phyloP scores from a whole-genome alignment of 2,797 vertebrate species.

The Buceros bicornis region DNA sequence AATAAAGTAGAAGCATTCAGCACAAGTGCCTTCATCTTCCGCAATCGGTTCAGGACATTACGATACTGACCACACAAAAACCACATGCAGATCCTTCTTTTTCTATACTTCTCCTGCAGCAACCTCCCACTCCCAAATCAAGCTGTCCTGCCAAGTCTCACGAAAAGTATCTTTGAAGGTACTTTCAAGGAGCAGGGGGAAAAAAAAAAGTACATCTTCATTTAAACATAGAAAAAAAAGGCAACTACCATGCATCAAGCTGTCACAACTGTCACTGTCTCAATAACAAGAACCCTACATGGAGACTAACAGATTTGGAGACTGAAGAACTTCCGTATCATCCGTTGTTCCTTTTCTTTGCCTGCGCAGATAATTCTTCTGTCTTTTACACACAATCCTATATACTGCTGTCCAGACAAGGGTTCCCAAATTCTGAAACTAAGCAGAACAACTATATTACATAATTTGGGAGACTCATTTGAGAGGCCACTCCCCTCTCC shows the following conservation, averaged over 20 bases:
- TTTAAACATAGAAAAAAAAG: not conserved
- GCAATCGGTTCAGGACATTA: not conserved
- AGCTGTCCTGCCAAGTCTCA: not conserved
- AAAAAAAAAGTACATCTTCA: not conserved
- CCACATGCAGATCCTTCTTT: not conserved
- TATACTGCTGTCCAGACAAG: not conserved
- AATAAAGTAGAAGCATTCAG: not conserved
- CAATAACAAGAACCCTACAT: not conserved
- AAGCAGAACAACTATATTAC: not conserved
- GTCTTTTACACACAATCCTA: not conserved
- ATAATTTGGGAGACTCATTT: fast-evolving
- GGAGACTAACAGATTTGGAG: not conserved
- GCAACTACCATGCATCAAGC: not conserved
- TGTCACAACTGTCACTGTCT: not conserved
- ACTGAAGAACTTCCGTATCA: not conserved
- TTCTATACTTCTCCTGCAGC: not conserved
- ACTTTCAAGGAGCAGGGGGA: not conserved
- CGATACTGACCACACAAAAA: fast-evolving
- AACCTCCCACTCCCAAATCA: not conserved
- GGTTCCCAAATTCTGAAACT: not conserved
- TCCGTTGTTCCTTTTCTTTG: not conserved
- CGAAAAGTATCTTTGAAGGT: not conserved
- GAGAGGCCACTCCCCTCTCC: not conserved
- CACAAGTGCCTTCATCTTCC: not conserved
- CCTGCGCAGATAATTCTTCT: not conserved